Evolutionary conservation across 1,140 invertebrate species (phyloP), one percentile per base, ranked within the genome.

Genomic region (Drosophila mojavensis): DNA sequence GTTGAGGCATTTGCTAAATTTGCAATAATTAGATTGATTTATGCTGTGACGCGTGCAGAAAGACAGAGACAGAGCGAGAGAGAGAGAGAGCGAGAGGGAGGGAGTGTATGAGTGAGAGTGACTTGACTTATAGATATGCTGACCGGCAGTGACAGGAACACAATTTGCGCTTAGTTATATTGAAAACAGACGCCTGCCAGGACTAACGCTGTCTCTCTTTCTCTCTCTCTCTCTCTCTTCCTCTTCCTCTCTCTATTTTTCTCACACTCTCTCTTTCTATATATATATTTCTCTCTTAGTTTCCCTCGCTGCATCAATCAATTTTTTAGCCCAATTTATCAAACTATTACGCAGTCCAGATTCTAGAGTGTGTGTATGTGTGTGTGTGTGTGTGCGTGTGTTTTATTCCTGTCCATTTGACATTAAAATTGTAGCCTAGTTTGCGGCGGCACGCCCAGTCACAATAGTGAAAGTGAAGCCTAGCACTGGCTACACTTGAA

Each of bases 21-120:
- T 78, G 70, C 86, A 88, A 89, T 88, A 88, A 88, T 88, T 88
- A 88, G 78, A 88, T 88, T 88, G 84, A 88, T 88, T 88, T 88
- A 88, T 89, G 84, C 80, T 58, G 58, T 47, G 63, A 63, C 78
- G 78, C 70, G 64, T 48, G 33, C 60, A 51, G 26, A 39, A 7
- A 6, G 43, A 62, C 15, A 53, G 1, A 41, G 2, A 20, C 7
- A 13, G 15, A 30, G 5, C 48, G 2, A 2, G 26, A 5, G 4
- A 30, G 28, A 30, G 3, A 33, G 33, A 33, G 6, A 9, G 33
- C 28, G 11, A 51, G 11, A 39, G 10, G 13, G 4, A 3, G 28
- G 0, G 28, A 5, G 28, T 30, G 28, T 1, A 3, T 28, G 28
- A 11, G 17, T 5, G 17, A 55, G 33, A 24, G 47, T 58, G 70